These are phyloP conservation scores for Myotis findleyi DNA, from an alignment of 2,797 vertebrate species.

Conservation along the genomic window DNA sequence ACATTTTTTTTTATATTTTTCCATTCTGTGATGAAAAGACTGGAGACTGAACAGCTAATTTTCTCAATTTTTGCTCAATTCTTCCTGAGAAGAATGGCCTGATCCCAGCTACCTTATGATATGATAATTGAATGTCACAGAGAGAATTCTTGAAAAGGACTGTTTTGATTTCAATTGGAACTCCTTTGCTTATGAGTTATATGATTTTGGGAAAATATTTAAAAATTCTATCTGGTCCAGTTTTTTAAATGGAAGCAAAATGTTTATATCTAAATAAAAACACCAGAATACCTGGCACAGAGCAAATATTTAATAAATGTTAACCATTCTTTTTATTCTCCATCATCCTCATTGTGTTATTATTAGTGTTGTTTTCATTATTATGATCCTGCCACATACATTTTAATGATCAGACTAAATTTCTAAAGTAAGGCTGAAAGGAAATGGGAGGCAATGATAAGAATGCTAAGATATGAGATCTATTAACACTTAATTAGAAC, in stretches of 20 bases:
- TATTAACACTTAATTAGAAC: constrained; percentile 1
- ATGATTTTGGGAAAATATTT: not conserved
- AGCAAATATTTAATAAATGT: not conserved
- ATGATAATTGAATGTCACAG: not conserved
- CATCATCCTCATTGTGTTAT: not conserved
- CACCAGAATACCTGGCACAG: not conserved
- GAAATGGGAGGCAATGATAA: not conserved
- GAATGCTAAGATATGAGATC: not conserved
- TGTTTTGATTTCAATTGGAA: not conserved
- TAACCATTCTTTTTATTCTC: not conserved
- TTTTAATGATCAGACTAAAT: not conserved
- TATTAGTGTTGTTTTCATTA: not conserved
- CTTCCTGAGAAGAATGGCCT: not conserved
- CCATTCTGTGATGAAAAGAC: constrained; percentile 62
- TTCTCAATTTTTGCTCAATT: not conserved
- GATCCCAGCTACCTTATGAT: not conserved
- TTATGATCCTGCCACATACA: not conserved
- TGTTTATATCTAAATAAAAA: not conserved
- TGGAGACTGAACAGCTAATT: constrained; percentile 58
- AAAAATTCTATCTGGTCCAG: not conserved
- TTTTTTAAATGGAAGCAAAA: not conserved
- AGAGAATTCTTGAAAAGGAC: not conserved
- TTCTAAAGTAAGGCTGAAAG: not conserved
- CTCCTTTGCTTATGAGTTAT: not conserved
- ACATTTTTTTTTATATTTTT: constrained; percentile 68